Percentiles rank a stretch among this genome's conserved stretches.
These are phyloP conservation scores for Rhineura floridana DNA, from an alignment of 2,113 vertebrate genomes.

Conservation along the genomic window DNA sequence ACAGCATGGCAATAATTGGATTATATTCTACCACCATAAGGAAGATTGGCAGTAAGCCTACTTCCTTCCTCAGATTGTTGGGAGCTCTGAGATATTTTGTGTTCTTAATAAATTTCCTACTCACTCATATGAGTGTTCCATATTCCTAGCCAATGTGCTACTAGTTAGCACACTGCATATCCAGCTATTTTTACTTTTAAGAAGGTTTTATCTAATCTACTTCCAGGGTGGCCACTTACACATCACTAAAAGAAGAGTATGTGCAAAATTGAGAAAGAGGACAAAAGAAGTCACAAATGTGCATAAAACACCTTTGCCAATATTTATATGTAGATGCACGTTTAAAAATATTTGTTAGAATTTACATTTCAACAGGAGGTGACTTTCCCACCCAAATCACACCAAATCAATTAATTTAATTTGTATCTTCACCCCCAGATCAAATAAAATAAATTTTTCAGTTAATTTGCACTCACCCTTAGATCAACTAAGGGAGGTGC, in stretches of 20 bases:
- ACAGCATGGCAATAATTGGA: neutral
- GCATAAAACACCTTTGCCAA: neutral
- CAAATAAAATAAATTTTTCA: neutral
- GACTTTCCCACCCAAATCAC: neutral
- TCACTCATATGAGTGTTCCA: neutral
- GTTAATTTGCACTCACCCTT: neutral
- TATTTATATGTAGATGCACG: neutral
- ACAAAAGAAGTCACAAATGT: neutral
- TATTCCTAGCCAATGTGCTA: neutral
- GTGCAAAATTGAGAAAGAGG: no score
- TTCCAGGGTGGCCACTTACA: neutral
- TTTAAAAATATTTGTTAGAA: neutral
- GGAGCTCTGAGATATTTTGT: neutral
- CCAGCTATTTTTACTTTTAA: neutral
- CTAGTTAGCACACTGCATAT: neutral
- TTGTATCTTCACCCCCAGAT: neutral
- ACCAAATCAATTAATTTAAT: neutral
- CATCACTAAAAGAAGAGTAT: neutral
- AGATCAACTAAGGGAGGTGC: neutral
- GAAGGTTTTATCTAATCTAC: neutral
- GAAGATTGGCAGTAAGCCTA: neutral
- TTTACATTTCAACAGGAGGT: neutral
- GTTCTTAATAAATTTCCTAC: neutral
- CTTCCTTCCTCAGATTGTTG: conserved; percentile 2
- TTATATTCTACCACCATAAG: neutral